Evolutionary conservation across 2,113 vertebrate genomes (phyloP).

Genomic region (Turdus rufiventris): DNA sequence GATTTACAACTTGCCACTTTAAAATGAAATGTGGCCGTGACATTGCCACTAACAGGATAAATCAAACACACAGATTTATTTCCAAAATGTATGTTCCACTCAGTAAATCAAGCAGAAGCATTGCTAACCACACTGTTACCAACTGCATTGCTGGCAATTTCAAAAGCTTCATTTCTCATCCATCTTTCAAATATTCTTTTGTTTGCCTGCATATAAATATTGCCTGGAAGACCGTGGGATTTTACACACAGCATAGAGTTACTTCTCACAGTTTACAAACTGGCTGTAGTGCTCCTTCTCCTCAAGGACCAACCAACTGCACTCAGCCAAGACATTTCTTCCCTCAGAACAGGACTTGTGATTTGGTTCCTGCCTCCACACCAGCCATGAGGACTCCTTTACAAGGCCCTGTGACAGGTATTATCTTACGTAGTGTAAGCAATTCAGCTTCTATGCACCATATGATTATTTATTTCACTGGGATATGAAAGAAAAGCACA

Average conservation of each 20-base stretch:
- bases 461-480: accelerated
- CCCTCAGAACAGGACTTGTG: neutral
- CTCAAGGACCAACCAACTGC: neutral
- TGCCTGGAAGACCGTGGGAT: neutral
- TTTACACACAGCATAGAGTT: neutral
- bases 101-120: neutral
- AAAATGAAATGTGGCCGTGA: neutral
- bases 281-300: neutral
- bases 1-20: neutral
- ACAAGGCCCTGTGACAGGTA: neutral
- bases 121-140: neutral
- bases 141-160: neutral
- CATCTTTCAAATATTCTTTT: neutral
- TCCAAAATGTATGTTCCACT: neutral
- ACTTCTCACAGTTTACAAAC: neutral
- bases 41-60: neutral
- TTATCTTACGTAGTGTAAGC: neutral
- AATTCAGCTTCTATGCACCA: neutral
- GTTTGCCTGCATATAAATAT: neutral
- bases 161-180: neutral
- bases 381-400: neutral
- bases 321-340: neutral
- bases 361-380: neutral
- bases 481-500: neutral
- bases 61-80: neutral